Base-by-base conservation (phyloP, 2,888 invertebrate species). In the Glomeris marginata region DNA sequence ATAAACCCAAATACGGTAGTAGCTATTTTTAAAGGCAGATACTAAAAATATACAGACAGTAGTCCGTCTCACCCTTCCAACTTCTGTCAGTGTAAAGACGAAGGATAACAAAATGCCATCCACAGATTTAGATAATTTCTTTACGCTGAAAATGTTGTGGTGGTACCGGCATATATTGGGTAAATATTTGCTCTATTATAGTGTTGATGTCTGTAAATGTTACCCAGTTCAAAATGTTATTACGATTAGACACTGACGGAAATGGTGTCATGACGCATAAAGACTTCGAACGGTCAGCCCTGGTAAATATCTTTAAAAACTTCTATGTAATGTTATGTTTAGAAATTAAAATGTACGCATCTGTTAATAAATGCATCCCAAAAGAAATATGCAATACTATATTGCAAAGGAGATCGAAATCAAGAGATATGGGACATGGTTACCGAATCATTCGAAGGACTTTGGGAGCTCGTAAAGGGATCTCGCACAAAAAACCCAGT, bases 371-470 rank as follows among this genome's bases (percentile, higher is more conserved):
- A 13, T 5, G 15, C 46, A 22, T 2, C 22, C 3, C 18, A 21
- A 20, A 4, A 52, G 50, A 50, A 52, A 46, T 52, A 50, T 21
- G 47, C 52, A 16, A 52, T 52, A 16, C 37, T 49, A 28, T 52
- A 52, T 36, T 50, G 52, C 41, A 52, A 52, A 28, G 52, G 52
- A 2, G 49, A 52, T 13, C 21, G 45, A 8, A 22, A 42, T 11
- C 41, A 41, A 33, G 52, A 52, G n/a, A 35, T 52, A 2, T 50
- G 46, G 40, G 43, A 52, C n/a, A 50, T 50, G 46, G 51, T 52
- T 41, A 41, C 43, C n/a, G 47, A 50, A 18, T n/a, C 45, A 5
- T 52, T 52, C 41, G 21, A 45, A 18, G 46, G 41, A 2, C 33
- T 52, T 4, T 52, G 52, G 52, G 43, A 41, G 6, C 40, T 34